Evolutionary conservation across 1,140 invertebrate species (phyloP).

Genomic region (Caerostris darwini): DNA sequence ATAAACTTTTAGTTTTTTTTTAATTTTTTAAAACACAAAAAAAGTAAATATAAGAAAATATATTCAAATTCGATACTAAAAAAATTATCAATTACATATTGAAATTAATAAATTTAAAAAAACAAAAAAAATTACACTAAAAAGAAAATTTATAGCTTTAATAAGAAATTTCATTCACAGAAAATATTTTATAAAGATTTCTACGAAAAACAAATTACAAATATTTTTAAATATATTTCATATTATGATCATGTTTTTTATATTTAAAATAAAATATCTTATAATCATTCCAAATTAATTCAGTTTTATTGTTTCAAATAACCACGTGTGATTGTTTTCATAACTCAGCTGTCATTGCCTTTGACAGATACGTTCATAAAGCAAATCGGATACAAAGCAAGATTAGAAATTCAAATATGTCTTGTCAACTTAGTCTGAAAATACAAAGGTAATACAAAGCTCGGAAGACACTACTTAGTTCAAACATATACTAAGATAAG

Average conservation of each 20-base stretch:
- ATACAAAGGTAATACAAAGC: not conserved
- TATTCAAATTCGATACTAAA: no score
- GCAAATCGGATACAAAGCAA: not conserved
- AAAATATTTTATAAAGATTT: not conserved
- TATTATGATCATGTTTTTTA: not conserved
- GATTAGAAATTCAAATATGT: no score
- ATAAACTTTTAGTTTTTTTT: no score
- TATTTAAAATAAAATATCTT: not conserved
- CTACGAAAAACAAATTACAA: not conserved
- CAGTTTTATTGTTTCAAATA: conserved; percentile 6
- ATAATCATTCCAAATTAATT: not conserved
- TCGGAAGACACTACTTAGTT: not conserved
- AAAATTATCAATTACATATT: not conserved
- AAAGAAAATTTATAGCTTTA: not conserved
- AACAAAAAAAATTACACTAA: no score
- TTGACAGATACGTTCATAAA: conserved; percentile 36
- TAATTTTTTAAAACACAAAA: no score
- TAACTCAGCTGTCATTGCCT: conserved; percentile 51
- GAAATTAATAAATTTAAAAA: not conserved
- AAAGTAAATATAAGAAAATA: no score
- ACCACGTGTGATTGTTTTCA: conserved; percentile 75
- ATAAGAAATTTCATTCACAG: not conserved
- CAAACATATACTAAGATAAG: not conserved
- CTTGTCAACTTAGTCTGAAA: no score
- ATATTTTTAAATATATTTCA: not conserved